These are phyloP conservation scores for Rotaria sp. DNA, from an alignment of 2,888 invertebrate genomes.

Conservation along the genomic window DNA sequence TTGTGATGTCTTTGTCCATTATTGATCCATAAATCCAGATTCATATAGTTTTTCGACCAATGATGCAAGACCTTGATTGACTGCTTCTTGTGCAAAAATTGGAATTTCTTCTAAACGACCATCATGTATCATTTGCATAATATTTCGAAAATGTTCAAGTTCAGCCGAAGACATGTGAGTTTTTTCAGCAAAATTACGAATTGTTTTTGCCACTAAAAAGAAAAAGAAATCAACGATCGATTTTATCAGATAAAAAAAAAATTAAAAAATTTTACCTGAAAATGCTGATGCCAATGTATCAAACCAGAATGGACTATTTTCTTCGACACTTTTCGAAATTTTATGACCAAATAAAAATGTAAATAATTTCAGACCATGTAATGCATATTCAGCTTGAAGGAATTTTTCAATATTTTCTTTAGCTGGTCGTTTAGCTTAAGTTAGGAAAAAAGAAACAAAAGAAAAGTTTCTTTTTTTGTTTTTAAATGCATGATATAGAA, in stretches of 20 bases:
- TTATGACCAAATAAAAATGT: constrained; percentile 38
- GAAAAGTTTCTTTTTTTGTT: not conserved
- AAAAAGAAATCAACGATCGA: not conserved
- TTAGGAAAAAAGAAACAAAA: not conserved
- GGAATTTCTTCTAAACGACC: constrained; percentile 27
- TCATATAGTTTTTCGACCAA: constrained; percentile 1
- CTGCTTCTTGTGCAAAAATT: not conserved
- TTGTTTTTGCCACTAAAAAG: not conserved
- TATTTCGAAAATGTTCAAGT: not conserved
- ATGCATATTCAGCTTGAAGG: constrained; percentile 32
- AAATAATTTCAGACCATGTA: constrained; percentile 37
- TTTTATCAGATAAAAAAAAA: not conserved
- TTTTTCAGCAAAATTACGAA: constrained; percentile 25
- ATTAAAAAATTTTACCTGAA: not conserved
- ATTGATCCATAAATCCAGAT: constrained; percentile 21
- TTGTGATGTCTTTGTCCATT: not conserved
- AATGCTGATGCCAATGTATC: constrained; percentile 7
- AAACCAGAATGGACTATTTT: not conserved
- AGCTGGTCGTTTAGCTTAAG: constrained; percentile 33
- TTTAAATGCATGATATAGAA: too few species aligned
- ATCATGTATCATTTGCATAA: not conserved
- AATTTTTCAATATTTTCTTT: constrained; percentile 40
- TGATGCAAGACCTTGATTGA: constrained; percentile 4
- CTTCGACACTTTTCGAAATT: not conserved
- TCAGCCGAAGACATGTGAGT: not conserved